Percentiles rank a stretch among this genome's conserved stretches.
Conservation (phyloP, 2,888 invertebrate species). For the Papilio elwesi region DNA sequence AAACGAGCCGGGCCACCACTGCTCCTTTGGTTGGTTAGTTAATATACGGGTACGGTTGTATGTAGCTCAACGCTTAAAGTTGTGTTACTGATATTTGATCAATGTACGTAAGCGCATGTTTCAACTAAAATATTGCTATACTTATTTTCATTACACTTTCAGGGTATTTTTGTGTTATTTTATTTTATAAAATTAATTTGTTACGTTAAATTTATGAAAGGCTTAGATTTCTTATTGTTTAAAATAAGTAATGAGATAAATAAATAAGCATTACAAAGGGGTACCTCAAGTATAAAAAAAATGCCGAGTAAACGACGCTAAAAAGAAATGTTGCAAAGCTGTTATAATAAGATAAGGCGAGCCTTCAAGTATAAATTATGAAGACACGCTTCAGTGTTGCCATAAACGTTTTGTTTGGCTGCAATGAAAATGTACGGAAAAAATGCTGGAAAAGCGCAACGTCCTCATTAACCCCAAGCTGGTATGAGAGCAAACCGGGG, state of each 20-base stretch:
- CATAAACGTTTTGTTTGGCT: slow-evolving; percentile 52
- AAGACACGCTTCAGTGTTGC: slow-evolving; percentile 40
- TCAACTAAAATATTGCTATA: slow-evolving; percentile 27
- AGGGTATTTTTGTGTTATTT: not conserved
- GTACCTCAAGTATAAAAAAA: not conserved
- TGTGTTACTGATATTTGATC: slow-evolving; percentile 44
- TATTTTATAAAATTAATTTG: no score
- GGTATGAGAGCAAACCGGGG: slow-evolving; percentile 41
- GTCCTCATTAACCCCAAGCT: slow-evolving; percentile 59
- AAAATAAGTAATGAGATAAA: not conserved
- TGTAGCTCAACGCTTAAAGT: slow-evolving; percentile 55
- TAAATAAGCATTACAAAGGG: not conserved
- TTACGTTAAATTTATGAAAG: slow-evolving; percentile 40
- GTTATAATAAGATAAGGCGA: slow-evolving; percentile 34
- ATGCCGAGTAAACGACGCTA: slow-evolving; percentile 1
- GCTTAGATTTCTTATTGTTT: slow-evolving; percentile 6
- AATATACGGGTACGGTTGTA: slow-evolving; percentile 59
- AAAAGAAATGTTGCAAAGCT: slow-evolving; percentile 30
- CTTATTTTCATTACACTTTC: slow-evolving; percentile 48
- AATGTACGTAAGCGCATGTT: no score
- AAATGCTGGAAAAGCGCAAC: slow-evolving; percentile 55
- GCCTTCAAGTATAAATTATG: slow-evolving; percentile 34
- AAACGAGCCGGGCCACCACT: no score
- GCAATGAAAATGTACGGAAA: slow-evolving; percentile 40
- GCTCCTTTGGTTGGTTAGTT: no score